phyloP scores from a whole-genome alignment of 2,888 invertebrate genomes.

The Gymnosoma rotundatum region DNA sequence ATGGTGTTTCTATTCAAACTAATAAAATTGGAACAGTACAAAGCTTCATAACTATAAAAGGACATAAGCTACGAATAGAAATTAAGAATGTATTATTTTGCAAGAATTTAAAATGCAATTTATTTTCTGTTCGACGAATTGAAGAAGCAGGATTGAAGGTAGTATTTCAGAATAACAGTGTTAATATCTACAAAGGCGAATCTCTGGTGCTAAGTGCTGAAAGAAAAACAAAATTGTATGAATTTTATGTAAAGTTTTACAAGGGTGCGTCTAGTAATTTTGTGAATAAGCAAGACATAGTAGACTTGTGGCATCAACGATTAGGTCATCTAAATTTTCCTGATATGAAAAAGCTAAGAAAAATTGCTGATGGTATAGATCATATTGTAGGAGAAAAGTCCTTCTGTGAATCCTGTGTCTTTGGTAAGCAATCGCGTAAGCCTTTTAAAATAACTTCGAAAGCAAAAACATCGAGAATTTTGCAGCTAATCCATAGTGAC shows the following conservation, averaged over 20 bases:
- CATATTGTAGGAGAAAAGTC: no score
- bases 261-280: no score
- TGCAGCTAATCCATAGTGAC: constrained; percentile 8
- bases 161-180: not conserved
- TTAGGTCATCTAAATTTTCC: no score
- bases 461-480: not conserved
- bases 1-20: constrained; percentile 10
- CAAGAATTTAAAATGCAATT: constrained; percentile 4
- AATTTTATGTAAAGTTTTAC: no score
- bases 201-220: no score
- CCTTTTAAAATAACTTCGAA: not conserved
- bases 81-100: constrained; percentile 11
- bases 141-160: constrained; percentile 16
- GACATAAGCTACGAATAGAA: not conserved
- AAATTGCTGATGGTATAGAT: no score
- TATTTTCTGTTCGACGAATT: constrained; percentile 2
- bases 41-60: not conserved
- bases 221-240: no score
- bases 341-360: no score
- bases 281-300: no score
- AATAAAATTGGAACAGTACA: constrained; percentile 7
- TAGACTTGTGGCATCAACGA: no score
- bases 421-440: no score
- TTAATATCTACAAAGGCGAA: not conserved
- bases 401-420: no score